Base-by-base conservation (phyloP, 1,140 invertebrate species). In the Papilio machaon region DNA sequence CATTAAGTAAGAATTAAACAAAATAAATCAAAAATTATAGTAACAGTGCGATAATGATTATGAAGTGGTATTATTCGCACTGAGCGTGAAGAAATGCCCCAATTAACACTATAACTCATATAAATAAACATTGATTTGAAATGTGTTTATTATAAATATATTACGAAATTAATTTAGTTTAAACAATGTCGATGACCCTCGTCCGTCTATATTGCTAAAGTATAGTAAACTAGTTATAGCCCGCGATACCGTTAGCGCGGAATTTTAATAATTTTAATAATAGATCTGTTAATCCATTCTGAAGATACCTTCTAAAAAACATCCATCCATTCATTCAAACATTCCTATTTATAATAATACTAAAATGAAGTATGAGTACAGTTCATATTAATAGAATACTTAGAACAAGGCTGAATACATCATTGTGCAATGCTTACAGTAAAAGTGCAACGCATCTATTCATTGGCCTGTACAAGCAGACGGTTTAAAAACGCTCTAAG, bases 351-450 rank as follows among this genome's bases (percentile, higher is more conserved):
- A 30, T 30, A 30, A 30, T 30, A 30, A 30, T 30, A 30, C 23
- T 30, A 30, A 30, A 30, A 30, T 30, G 23, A 30, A 30, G 8
- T 64, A 64, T 64, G 60, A 30, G n/a, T 30, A 1, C 8, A 30
- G 60, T 64, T 52, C 73, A 75, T 74, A 38, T 15, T 74, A 75
- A 49, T 46, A 52, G 17, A 49, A 58, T 35, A 49, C 52, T 54
- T 35, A 15, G 23, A 30, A 19, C 47, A 58, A 52, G 52, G 46
- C 60, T 64, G 47, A 77, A 52, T 49, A 35, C 46, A 52, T 67
- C 60, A 43, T 79, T 79, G 47, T 60, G 23, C 43, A 79, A 78
- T 46, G 67, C 43, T 46, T 74, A 81, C 46, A 73, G 74, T 81
- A 81, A 81, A 78, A 77, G 80, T 81, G 60, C 76, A 64, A 64